A percentile compares a stretch with the other conserved stretches of the same genome.
Evolutionary conservation across 1,140 invertebrate genomes (phyloP).

Genomic region (Papilio helenus): DNA sequence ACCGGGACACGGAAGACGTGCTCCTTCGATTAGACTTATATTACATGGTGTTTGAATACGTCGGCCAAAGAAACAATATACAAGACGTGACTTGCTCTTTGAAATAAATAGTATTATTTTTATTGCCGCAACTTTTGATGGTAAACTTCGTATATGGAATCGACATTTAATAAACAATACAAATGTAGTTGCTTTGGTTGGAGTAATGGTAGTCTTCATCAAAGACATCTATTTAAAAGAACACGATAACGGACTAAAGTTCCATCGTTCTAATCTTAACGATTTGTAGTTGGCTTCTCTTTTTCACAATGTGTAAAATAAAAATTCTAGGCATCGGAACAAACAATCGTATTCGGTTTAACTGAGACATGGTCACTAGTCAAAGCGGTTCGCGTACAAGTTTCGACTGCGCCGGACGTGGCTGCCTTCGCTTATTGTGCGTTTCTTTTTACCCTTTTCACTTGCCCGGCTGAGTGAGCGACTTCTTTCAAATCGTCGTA

Average conservation of each 20-base stretch:
- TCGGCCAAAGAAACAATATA: constrained; percentile 27
- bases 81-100: constrained; percentile 24
- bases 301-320: background rate
- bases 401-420: constrained; percentile 68
- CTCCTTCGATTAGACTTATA: constrained; percentile 39
- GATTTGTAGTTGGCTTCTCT: too few species aligned
- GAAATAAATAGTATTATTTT: background rate
- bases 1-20: constrained; percentile 44
- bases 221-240: background rate
- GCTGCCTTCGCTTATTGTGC: constrained; percentile 66
- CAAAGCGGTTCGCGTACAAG: constrained; percentile 64
- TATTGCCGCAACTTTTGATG: background rate
- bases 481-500: constrained; percentile 72
- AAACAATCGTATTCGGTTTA: constrained; percentile 42
- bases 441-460: constrained; percentile 70
- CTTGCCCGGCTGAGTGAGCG: constrained; percentile 68
- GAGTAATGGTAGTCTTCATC: background rate
- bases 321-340: background rate
- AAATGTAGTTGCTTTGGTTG: background rate
- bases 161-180: background rate
- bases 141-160: background rate
- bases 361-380: constrained; percentile 68
- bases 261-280: background rate
- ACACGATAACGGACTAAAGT: too few species aligned
- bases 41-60: constrained; percentile 38